phyloP scores from a whole-genome alignment of 1,140 invertebrate species.

The Ganaspis sp. region DNA sequence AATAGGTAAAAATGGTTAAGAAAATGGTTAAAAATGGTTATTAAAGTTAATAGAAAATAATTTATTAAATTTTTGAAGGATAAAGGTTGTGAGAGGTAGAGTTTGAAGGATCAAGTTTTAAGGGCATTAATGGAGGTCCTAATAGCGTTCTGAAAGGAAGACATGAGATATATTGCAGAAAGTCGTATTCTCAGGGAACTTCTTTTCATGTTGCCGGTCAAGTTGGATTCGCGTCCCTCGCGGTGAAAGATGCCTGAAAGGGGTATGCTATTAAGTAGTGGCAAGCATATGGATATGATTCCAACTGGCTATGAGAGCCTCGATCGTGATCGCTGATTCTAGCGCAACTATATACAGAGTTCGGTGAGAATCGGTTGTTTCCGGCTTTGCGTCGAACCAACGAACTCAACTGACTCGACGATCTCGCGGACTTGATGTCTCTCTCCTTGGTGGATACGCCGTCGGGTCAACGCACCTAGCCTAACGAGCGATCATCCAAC shows the following conservation, averaged over 20 bases:
- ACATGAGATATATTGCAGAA: constrained; percentile 21
- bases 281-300: constrained; percentile 6
- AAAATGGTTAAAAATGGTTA: too few species aligned
- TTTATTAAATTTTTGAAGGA: too few species aligned
- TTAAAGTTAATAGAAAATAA: too few species aligned
- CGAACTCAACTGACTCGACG: constrained; percentile 38
- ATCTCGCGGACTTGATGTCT: constrained; percentile 52
- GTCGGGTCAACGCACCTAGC: constrained; percentile 66
- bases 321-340: constrained; percentile 7
- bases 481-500: constrained; percentile 58
- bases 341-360: constrained; percentile 10
- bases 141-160: neutral
- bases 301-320: neutral
- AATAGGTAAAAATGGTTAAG: too few species aligned
- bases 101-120: constrained; percentile 3
- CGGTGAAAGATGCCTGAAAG: neutral
- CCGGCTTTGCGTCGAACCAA: constrained; percentile 38
- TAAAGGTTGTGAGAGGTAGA: constrained; percentile 39
- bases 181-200: constrained; percentile 22
- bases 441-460: constrained; percentile 53
- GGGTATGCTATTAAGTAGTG: neutral
- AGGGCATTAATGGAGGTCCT: neutral
- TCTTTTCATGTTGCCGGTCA: constrained; percentile 5
- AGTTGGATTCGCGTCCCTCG: constrained; percentile 39
- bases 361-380: constrained; percentile 20